Percentiles rank a stretch among this genome's conserved stretches.
Conservation (phyloP, 2,888 invertebrate species). For the Leptinotarsa peninsularis region DNA sequence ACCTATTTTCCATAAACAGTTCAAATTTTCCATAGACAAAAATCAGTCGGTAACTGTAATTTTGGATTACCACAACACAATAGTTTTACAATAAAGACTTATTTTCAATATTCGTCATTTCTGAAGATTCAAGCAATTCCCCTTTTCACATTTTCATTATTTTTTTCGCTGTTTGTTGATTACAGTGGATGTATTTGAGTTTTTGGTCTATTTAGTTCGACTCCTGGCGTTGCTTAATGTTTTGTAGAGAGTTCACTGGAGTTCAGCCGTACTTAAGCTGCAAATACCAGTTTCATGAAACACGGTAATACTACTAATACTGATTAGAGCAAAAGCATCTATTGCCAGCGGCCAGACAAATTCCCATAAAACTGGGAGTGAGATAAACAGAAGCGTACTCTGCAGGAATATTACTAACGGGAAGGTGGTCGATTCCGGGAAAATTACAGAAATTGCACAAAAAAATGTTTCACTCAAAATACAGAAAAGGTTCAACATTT, state of each 20-base stretch:
- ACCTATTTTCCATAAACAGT: no score
- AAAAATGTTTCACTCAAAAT: background rate
- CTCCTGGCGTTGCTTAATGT: background rate
- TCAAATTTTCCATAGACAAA: no score
- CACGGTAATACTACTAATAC: background rate
- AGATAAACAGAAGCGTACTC: background rate
- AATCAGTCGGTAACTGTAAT: no score
- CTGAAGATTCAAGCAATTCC: background rate
- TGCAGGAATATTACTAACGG: background rate
- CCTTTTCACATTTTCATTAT: background rate
- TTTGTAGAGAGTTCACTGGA: conserved; percentile 1
- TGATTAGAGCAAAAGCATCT: conserved; percentile 1
- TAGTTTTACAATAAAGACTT: no score
- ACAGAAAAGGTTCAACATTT: background rate
- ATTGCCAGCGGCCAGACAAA: background rate
- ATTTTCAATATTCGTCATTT: no score
- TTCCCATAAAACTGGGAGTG: background rate
- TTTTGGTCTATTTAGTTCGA: background rate
- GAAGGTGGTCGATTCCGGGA: background rate
- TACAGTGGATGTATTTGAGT: background rate
- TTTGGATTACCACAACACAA: no score
- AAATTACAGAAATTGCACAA: background rate
- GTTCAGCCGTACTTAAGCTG: background rate
- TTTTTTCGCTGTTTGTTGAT: background rate
- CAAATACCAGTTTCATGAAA: background rate